Percentiles rank a stretch among this genome's conserved stretches.
phyloP scores from a whole-genome alignment of 2,888 invertebrate genomes.

The Entomobrya multifasciata region DNA sequence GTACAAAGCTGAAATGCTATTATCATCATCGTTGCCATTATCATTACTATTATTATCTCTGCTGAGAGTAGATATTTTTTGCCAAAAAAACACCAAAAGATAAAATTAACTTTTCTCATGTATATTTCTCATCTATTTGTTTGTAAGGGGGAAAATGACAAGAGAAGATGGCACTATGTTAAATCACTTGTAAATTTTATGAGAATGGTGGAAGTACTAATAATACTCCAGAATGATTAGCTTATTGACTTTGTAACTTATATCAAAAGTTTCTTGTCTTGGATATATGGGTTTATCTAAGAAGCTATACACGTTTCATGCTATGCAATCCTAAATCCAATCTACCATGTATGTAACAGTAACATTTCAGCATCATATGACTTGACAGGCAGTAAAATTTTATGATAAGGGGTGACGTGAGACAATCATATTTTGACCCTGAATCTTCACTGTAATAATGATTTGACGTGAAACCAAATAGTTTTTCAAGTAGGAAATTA shows the following conservation, averaged over 20 bases:
- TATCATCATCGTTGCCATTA: background rate
- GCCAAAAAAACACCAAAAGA: too few species aligned
- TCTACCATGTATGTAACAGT: too few species aligned
- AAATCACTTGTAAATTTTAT: constrained; percentile 59
- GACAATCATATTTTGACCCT: background rate
- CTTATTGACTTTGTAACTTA: background rate
- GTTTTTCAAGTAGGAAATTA: too few species aligned
- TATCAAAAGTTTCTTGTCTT: background rate
- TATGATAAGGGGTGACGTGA: constrained; percentile 7
- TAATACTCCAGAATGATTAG: background rate
- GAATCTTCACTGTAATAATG: too few species aligned
- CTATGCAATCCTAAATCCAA: too few species aligned
- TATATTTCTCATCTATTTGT: too few species aligned
- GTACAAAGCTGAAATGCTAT: background rate
- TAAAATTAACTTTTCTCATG: too few species aligned
- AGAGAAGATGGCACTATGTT: background rate
- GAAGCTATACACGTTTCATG: too few species aligned
- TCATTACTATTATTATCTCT: background rate
- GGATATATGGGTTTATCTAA: too few species aligned
- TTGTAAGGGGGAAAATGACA: background rate
- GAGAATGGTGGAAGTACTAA: background rate
- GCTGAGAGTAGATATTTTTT: background rate
- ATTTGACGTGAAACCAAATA: too few species aligned
- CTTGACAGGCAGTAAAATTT: background rate
- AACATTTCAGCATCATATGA: too few species aligned